phyloP scores from a whole-genome alignment of 2,113 vertebrate species.

The Setophaga petechia region DNA sequence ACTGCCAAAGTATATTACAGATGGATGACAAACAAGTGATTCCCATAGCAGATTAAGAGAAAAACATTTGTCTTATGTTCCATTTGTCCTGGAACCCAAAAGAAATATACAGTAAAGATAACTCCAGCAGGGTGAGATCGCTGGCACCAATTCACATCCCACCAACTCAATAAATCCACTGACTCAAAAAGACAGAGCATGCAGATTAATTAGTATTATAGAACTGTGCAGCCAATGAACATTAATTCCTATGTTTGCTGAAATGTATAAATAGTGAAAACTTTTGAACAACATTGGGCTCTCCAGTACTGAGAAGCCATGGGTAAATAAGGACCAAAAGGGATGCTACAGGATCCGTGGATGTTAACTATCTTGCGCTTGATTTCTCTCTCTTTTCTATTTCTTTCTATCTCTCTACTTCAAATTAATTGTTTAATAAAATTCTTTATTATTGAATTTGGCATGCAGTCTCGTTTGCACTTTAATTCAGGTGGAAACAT shows the following conservation, averaged over 20 bases:
- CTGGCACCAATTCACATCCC: neutral
- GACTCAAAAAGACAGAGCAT: neutral
- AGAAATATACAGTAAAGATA: neutral
- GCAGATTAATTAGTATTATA: neutral
- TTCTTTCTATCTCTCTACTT: neutral
- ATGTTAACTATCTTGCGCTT: neutral
- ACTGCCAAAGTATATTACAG: neutral
- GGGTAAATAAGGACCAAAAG: neutral
- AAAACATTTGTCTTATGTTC: neutral
- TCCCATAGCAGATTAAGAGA: neutral
- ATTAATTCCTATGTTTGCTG: neutral
- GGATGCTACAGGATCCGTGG: neutral
- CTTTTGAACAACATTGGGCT: neutral
- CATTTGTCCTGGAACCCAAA: neutral
- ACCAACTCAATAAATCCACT: neutral
- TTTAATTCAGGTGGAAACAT: neutral
- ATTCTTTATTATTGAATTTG: neutral
- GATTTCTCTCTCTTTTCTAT: neutral
- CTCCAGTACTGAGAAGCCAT: no score
- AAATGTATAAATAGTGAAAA: neutral
- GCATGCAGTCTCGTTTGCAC: neutral
- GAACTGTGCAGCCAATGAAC: neutral
- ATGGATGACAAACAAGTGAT: neutral
- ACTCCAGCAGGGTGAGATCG: fast-evolving
- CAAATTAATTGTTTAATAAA: neutral